Evolutionary conservation across 2,888 invertebrate genomes (phyloP).

Genomic region (Limenitis camilla): DNA sequence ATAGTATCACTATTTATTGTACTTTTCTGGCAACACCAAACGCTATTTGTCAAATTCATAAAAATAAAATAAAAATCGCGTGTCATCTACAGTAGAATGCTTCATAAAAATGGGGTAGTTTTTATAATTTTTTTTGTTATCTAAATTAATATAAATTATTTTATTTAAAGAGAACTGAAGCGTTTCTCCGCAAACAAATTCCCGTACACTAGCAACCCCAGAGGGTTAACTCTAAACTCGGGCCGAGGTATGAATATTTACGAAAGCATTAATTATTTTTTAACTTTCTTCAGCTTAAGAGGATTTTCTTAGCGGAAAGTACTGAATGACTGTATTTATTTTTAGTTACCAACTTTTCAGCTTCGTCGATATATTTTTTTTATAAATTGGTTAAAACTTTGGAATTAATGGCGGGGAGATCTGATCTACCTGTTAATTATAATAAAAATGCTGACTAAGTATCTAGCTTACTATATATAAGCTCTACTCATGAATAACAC

Average conservation of each 20-base stretch:
- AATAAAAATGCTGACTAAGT: not conserved
- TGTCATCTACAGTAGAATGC: too few species aligned
- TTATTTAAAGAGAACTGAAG: constrained; percentile 4
- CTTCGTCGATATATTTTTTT: constrained; percentile 29
- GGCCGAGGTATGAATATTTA: constrained; percentile 74
- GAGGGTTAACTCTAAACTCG: constrained; percentile 68
- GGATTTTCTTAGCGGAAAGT: constrained; percentile 59
- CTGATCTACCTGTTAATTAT: constrained; percentile 15
- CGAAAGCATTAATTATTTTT: constrained; percentile 77
- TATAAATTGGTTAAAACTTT: constrained; percentile 18
- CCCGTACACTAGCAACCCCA: constrained; percentile 33
- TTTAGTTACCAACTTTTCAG: constrained; percentile 35
- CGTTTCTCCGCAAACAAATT: constrained; percentile 6
- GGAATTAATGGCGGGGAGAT: constrained; percentile 19
- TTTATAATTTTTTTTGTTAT: too few species aligned
- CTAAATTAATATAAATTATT: not conserved
- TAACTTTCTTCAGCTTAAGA: constrained; percentile 70
- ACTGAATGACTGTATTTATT: constrained; percentile 51
- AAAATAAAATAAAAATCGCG: too few species aligned
- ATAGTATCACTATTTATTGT: too few species aligned
- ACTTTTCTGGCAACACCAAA: too few species aligned
- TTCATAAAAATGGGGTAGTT: too few species aligned
- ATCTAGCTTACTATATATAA: too few species aligned
- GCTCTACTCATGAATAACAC: too few species aligned
- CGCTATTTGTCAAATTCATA: too few species aligned